Evolutionary conservation across 1,140 invertebrate genomes (phyloP).

Genomic region (Ceratina japonica): DNA sequence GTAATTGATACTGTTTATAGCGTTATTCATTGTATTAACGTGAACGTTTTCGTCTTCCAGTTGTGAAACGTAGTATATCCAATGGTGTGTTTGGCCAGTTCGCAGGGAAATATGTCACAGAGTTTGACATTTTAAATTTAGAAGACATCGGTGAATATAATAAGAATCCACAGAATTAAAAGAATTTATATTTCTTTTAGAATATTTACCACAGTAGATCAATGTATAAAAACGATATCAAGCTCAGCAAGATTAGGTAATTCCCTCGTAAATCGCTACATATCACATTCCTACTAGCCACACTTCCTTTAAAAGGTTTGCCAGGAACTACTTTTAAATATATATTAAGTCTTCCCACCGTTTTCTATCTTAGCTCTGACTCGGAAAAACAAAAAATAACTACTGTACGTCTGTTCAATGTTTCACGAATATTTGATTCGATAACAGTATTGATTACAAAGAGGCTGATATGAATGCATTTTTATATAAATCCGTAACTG

Average conservation of each 20-base stretch:
- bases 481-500: slow-evolving; percentile 4
- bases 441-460: not conserved
- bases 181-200: slow-evolving; percentile 60
- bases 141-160: slow-evolving; percentile 48
- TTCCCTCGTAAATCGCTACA: slow-evolving; percentile 13
- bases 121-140: slow-evolving; percentile 87
- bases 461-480: slow-evolving; percentile 12
- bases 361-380: slow-evolving; percentile 46
- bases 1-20: slow-evolving; percentile 23
- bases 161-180: slow-evolving; percentile 61
- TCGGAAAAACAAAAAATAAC: slow-evolving; percentile 38
- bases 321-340: slow-evolving; percentile 29
- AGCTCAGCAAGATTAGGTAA: slow-evolving; percentile 54
- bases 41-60: slow-evolving; percentile 78
- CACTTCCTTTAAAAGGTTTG: slow-evolving; percentile 33
- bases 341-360: slow-evolving; percentile 55
- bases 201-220: slow-evolving; percentile 61
- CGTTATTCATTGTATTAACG: slow-evolving; percentile 10
- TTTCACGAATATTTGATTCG: slow-evolving; percentile 32
- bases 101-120: slow-evolving; percentile 85
- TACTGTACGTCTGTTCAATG: slow-evolving; percentile 31
- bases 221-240: slow-evolving; percentile 60
- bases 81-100: slow-evolving; percentile 86
- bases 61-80: slow-evolving; percentile 85
- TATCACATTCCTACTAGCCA: not conserved